Evolutionary conservation across 1,140 invertebrate species (phyloP).

Genomic region (Pogonognathellus flavescens): DNA sequence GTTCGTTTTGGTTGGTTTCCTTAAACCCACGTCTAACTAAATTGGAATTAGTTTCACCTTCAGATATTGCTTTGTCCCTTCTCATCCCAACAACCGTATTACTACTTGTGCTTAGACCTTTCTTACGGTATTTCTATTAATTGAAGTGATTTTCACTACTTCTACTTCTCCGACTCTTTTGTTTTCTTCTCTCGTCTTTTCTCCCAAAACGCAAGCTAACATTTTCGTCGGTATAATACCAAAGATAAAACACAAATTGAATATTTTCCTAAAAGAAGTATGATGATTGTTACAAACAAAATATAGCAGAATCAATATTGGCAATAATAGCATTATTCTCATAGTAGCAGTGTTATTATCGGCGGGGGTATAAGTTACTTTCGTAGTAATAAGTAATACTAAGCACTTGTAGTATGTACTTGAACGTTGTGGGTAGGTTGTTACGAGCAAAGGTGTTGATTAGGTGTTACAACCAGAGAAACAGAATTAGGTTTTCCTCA

Average conservation of each 20-base stretch:
- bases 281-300: too few species aligned
- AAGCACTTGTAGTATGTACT: too few species aligned
- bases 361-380: too few species aligned
- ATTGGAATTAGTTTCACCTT: constrained; percentile 5
- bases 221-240: too few species aligned
- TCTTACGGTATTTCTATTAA: background rate
- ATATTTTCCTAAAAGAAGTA: too few species aligned
- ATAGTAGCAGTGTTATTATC: too few species aligned
- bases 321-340: too few species aligned
- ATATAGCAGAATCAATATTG: too few species aligned
- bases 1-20: background rate
- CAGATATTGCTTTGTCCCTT: background rate
- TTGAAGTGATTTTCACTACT: background rate
- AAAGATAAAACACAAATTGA: too few species aligned
- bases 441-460: constrained; percentile 19
- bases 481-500: constrained; percentile 15
- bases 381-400: too few species aligned
- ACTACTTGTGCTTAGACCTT: background rate
- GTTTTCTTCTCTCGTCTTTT: background rate
- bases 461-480: background rate
- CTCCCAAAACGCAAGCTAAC: too few species aligned
- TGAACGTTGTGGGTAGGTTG: too few species aligned
- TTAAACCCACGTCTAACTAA: background rate
- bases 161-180: background rate
- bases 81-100: background rate